Base-by-base conservation (phyloP, 2,113 vertebrate genomes). In the Solea solea region DNA sequence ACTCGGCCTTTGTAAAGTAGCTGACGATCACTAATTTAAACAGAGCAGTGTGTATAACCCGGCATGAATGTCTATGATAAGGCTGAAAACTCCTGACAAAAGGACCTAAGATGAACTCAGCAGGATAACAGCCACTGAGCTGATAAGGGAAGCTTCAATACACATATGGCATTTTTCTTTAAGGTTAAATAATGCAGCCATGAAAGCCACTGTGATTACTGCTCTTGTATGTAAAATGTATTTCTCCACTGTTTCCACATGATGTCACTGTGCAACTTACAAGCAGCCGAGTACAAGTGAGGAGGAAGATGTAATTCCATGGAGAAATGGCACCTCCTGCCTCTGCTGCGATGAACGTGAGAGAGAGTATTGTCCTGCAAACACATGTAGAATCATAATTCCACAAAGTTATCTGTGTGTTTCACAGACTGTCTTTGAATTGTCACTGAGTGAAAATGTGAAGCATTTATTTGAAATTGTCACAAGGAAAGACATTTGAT, bases 181-280 rank as follows among this genome's bases (percentile, higher is more conserved):
- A 16, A 60, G 21, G 28, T 68, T 58, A 62, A 65, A 14, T 3
- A 42, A 44, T 12, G 3, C 0, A 27, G 11, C 9, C 45, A 48
- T 8, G 14, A 16, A 34, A 41, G 14, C 2, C 1, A 8, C 27
- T n/a, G 9, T 9, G 10, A 58, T 15, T n/a, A 5, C 5, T 42
- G 7, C 28, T 54, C 3, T 53, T 5, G 3, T 56, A 14, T 50
- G 15, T 16, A 42, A 62, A 34, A 12, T 75, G 81, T 16, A 71
- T 0, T 83, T 74, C 49, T 28, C 10, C 46, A 34, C 2, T 27
- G 3, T 59, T 49, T 67, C 87, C 87, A 83, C 77, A 51, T 4
- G 84, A 41, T 79, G 87, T 76, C 80, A 4, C 82, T 74, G 66
- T 72, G 75, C 14, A 78, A 16, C 25, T 68, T 25, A 40, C 15